Conservation (phyloP, 2,797 vertebrate species). For the Malurus leucopterus region DNA sequence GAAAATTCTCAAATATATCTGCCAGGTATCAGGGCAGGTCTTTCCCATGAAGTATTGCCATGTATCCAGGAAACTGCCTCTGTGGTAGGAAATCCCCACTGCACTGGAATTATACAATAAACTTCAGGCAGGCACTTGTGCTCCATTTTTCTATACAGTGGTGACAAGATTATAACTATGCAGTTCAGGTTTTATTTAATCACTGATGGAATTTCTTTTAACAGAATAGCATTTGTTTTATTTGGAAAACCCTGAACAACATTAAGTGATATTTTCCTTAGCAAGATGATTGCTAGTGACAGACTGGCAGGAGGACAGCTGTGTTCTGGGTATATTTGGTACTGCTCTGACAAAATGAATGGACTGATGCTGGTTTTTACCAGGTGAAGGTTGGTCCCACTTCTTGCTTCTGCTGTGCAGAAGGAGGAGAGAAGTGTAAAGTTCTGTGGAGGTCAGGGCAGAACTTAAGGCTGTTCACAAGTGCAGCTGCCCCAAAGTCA, state of each 20-base stretch:
- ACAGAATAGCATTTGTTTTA: background rate
- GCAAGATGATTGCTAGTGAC: background rate
- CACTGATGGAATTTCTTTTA: background rate
- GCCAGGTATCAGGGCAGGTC: background rate
- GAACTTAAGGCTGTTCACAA: background rate
- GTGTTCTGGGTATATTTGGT: background rate
- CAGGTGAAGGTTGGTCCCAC: background rate
- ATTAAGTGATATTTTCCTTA: background rate
- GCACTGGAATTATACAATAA: background rate
- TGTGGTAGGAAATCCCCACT: background rate
- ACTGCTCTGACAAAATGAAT: background rate
- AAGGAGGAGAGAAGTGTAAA: background rate
- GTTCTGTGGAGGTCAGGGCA: background rate
- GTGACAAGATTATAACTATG: background rate
- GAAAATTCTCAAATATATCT: background rate
- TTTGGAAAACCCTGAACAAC: background rate
- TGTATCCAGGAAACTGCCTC: background rate
- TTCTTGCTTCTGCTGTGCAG: background rate
- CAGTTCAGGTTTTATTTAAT: constrained; percentile 7
- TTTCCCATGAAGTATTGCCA: background rate
- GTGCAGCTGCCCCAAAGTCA: rapidly evolving
- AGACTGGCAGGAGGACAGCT: background rate
- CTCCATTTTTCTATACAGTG: background rate
- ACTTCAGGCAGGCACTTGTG: background rate
- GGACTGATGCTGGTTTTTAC: background rate